Conservation (phyloP, 2,797 vertebrate species). For the Numenius phaeopus region DNA sequence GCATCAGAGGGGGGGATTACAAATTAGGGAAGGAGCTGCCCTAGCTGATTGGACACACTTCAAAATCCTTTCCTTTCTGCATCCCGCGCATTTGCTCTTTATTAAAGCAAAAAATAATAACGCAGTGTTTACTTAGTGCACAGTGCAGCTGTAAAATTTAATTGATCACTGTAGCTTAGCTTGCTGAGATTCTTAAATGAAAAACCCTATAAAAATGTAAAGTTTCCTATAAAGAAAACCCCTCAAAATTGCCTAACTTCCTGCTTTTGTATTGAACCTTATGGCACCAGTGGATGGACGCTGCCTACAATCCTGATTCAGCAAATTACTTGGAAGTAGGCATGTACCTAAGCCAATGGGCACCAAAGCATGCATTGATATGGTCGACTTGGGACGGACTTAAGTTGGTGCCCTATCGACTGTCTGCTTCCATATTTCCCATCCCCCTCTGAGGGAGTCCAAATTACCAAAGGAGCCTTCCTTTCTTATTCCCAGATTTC, state of each 20-base stretch:
- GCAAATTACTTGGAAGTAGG: background rate
- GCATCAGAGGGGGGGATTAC: background rate
- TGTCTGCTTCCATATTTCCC: background rate
- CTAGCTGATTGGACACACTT: background rate
- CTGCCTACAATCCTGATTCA: background rate
- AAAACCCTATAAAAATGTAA: conserved; percentile 39
- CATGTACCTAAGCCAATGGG: background rate
- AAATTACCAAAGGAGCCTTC: background rate
- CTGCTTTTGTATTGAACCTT: background rate
- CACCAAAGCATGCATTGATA: background rate
- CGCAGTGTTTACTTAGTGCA: background rate
- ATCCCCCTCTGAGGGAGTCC: background rate
- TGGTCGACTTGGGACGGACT: background rate
- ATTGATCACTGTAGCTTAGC: conserved; percentile 53
- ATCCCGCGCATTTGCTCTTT: background rate
- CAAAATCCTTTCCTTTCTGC: conserved; percentile 34
- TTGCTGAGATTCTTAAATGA: conserved; percentile 50
- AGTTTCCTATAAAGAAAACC: conserved; percentile 23
- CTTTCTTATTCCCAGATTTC: background rate
- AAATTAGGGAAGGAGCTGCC: conserved; percentile 22
- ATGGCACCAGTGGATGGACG: background rate
- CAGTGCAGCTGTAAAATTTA: conserved; percentile 56
- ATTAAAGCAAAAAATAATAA: conserved; percentile 58
- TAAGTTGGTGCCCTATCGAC: background rate
- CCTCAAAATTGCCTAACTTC: conserved; percentile 33